phyloP scores from a whole-genome alignment of 2,797 vertebrate genomes.

The Rhinichthys osculus region DNA sequence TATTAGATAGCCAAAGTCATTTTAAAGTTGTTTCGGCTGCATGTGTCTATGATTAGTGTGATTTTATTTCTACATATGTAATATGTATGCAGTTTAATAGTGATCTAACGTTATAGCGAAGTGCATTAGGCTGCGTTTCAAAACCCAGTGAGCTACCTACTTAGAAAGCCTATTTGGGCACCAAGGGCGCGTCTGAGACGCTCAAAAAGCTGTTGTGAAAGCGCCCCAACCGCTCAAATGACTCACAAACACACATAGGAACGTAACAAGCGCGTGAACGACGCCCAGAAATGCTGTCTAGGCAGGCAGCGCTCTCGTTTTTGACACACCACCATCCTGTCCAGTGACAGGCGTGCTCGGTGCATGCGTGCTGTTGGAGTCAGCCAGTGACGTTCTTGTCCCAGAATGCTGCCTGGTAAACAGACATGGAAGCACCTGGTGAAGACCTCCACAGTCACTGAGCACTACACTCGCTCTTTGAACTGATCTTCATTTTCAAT shows the following conservation, averaged over 20 bases:
- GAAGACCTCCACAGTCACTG: conserved; percentile 84
- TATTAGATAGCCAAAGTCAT: not conserved
- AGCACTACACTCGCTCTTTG: conserved; percentile 74
- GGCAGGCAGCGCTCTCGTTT: not conserved
- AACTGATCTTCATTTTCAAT: conserved; percentile 68
- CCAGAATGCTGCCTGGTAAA: conserved; percentile 90
- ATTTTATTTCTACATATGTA: not conserved
- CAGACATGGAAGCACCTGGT: conserved; percentile 87
- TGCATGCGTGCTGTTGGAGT: conserved; percentile 65
- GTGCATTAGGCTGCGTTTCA: conserved; percentile 25
- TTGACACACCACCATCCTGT: conserved; percentile 44
- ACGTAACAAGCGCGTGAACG: accelerated
- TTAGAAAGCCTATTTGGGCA: not conserved
- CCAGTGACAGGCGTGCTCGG: conserved; percentile 57
- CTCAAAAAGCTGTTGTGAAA: not conserved
- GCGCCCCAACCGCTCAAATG: not conserved
- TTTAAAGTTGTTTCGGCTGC: not conserved
- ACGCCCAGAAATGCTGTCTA: not conserved
- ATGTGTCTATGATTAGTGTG: not conserved
- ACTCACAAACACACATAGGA: not conserved
- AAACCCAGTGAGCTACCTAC: not conserved
- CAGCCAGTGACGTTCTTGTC: conserved; percentile 77
- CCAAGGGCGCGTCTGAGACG: not conserved
- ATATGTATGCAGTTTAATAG: not conserved
- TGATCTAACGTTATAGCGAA: not conserved